Conservation (phyloP, 2,888 invertebrate genomes). For the Erebia epiphron region DNA sequence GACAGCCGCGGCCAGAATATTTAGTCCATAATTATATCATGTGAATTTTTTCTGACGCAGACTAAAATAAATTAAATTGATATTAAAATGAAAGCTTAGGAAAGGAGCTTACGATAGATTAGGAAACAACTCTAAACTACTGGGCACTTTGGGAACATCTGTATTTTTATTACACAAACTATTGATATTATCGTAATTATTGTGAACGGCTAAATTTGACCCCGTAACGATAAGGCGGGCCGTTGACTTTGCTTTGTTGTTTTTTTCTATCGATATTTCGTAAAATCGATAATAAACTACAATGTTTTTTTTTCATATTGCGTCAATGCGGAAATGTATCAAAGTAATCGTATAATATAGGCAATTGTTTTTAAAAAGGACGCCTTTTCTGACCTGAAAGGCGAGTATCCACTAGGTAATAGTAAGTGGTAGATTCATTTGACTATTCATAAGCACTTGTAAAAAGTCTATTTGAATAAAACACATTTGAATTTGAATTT, state of each 20-base stretch:
- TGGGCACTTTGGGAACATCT: slow-evolving; percentile 48
- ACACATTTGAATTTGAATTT: too few species aligned
- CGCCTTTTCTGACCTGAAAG: too few species aligned
- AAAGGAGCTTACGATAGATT: background rate
- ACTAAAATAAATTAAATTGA: too few species aligned
- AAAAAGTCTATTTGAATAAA: too few species aligned
- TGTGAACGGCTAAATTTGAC: slow-evolving; percentile 58
- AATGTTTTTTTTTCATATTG: slow-evolving; percentile 32
- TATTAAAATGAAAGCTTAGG: too few species aligned
- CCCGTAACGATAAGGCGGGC: slow-evolving; percentile 59
- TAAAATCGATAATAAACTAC: slow-evolving; percentile 8
- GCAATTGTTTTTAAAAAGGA: background rate
- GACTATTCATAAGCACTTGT: too few species aligned
- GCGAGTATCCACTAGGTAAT: too few species aligned
- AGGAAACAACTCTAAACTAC: background rate
- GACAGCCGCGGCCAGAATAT: too few species aligned
- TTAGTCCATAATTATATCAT: too few species aligned
- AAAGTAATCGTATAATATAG: background rate
- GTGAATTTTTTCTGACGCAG: too few species aligned
- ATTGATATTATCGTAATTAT: slow-evolving; percentile 52
- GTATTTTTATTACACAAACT: slow-evolving; percentile 47
- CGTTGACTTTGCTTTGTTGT: slow-evolving; percentile 60
- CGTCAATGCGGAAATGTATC: slow-evolving; percentile 41
- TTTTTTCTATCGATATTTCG: slow-evolving; percentile 45
- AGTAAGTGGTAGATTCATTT: too few species aligned